Evolutionary conservation across 2,888 invertebrate genomes (phyloP).

Genomic region (Silvanus unidentatus): DNA sequence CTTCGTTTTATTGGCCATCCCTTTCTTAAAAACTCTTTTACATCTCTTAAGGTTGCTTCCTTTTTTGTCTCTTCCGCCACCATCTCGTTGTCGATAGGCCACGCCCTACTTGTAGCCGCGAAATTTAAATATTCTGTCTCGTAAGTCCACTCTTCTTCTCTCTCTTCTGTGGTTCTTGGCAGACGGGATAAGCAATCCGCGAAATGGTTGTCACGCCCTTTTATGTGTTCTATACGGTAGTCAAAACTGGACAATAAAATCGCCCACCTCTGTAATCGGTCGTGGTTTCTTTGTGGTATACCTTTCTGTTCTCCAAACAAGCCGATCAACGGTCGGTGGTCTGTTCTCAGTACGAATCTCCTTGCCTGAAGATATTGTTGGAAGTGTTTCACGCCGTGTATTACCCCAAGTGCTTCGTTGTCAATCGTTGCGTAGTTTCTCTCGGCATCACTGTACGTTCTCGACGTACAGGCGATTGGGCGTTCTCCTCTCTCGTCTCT

Average conservation of each 20-base stretch:
- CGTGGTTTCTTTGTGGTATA: slow-evolving; percentile 30
- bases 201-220: slow-evolving; percentile 10
- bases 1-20: slow-evolving; percentile 3
- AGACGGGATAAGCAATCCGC: slow-evolving; percentile 14
- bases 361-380: slow-evolving; percentile 33
- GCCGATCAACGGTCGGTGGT: slow-evolving; percentile 8
- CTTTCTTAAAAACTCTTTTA: slow-evolving; percentile 1
- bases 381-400: slow-evolving; percentile 31
- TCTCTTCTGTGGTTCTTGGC: slow-evolving; percentile 3
- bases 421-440: background rate
- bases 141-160: slow-evolving; percentile 7
- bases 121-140: slow-evolving; percentile 12
- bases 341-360: slow-evolving; percentile 11
- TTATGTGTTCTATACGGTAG: slow-evolving; percentile 13
- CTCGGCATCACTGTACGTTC: slow-evolving; percentile 12
- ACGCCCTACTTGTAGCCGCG: too few relatives aligned
- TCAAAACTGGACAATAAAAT: slow-evolving; percentile 12
- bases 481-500: slow-evolving; percentile 3
- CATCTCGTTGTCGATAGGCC: slow-evolving; percentile 11
- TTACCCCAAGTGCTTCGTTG: slow-evolving; percentile 33
- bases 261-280: slow-evolving; percentile 31
- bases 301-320: slow-evolving; percentile 23
- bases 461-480: slow-evolving; percentile 9
- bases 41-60: slow-evolving; percentile 4
- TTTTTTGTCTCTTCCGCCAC: slow-evolving; percentile 6